phyloP scores from a whole-genome alignment of 2,113 vertebrate genomes.

The Chrysemys picta region DNA sequence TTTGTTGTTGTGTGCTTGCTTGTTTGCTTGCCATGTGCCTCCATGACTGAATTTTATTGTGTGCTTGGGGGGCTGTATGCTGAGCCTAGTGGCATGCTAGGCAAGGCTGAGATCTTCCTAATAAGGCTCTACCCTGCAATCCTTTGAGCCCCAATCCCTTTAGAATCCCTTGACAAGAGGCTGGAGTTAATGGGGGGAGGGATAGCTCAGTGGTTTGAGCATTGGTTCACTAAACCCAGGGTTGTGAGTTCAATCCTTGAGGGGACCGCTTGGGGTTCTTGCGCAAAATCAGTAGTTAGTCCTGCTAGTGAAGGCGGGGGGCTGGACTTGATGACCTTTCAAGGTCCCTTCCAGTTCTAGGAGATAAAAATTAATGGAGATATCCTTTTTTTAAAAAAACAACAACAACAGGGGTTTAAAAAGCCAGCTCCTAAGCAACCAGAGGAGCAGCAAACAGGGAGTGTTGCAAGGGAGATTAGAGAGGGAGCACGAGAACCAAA shows the following conservation, averaged over 20 bases:
- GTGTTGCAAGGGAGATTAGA: neutral
- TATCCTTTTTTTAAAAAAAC: too few species aligned
- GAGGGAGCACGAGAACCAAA: neutral
- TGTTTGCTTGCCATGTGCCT: neutral
- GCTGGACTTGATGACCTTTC: too few species aligned
- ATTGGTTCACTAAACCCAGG: too few species aligned
- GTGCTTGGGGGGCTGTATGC: neutral
- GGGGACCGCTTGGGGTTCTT: too few species aligned
- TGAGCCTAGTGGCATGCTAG: neutral
- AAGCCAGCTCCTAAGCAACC: neutral
- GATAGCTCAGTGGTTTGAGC: too few species aligned
- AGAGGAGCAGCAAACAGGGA: neutral
- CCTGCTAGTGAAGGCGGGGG: too few species aligned
- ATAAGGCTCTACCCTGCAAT: neutral
- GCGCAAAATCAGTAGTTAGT: too few species aligned
- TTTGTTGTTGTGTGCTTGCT: neutral
- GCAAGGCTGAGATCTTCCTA: neutral
- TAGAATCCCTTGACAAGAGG: neutral
- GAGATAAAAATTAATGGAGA: too few species aligned
- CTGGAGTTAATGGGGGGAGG: neutral
- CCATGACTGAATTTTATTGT: neutral
- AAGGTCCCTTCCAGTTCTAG: too few species aligned
- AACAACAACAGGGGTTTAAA: neutral
- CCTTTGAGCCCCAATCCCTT: neutral
- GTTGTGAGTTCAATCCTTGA: too few species aligned